phyloP scores from a whole-genome alignment of 2,113 vertebrate species.

The Cavia aperea region DNA sequence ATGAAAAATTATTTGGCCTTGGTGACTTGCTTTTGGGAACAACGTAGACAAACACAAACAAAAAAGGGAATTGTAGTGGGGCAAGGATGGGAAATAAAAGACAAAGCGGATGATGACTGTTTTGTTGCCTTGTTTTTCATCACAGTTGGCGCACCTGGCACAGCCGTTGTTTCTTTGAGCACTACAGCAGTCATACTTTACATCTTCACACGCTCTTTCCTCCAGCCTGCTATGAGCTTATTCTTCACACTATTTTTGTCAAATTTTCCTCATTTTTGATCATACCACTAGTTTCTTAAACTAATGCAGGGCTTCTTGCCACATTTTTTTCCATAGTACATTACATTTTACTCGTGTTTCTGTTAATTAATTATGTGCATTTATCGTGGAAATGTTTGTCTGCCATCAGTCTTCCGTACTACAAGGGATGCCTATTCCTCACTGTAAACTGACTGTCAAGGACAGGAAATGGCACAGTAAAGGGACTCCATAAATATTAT shows the following conservation, averaged over 20 bases:
- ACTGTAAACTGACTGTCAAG: neutral
- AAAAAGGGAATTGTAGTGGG: neutral
- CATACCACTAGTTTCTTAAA: neutral
- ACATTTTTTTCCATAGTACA: neutral
- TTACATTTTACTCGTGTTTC: neutral
- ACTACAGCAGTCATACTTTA: neutral
- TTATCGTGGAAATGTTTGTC: neutral
- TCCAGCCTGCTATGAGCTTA: neutral
- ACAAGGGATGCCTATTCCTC: neutral
- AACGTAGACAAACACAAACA: neutral
- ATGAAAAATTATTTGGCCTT: neutral
- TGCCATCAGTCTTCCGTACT: neutral
- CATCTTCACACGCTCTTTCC: neutral
- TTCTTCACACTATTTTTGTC: neutral
- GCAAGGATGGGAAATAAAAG: neutral
- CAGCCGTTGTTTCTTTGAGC: neutral
- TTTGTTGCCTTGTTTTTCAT: neutral
- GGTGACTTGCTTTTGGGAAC: neutral
- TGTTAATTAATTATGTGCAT: neutral
- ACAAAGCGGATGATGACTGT: fast-evolving
- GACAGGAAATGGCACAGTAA: neutral
- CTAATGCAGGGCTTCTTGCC: neutral
- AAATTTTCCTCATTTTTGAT: neutral
- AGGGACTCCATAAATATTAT: neutral
- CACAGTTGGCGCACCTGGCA: neutral